A percentile compares a stretch with the other conserved stretches of the same genome.
These are phyloP conservation scores for Laticauda laticaudata DNA, from an alignment of 2,113 vertebrate genomes.

Conservation along the genomic window DNA sequence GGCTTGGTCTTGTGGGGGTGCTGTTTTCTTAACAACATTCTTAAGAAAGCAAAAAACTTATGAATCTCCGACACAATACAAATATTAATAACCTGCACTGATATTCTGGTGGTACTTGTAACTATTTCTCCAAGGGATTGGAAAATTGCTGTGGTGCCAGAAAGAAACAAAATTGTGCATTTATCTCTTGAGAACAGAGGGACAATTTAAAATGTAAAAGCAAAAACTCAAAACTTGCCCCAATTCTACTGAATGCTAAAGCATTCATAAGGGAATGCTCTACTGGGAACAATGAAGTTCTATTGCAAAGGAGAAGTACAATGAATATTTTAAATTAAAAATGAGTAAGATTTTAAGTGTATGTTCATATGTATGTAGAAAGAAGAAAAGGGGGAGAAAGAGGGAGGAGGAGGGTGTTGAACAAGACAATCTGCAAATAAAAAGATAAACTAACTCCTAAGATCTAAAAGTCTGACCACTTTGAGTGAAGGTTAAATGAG, in stretches of 20 bases:
- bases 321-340: constrained; percentile 18
- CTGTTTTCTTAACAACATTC: constrained; percentile 7
- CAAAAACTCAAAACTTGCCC: neutral
- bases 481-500: neutral
- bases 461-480: neutral
- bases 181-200: constrained; percentile 37
- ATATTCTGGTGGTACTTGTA: neutral
- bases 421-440: neutral
- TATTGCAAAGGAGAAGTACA: neutral
- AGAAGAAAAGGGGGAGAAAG: neutral
- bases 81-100: constrained; percentile 27
- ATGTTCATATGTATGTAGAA: neutral
- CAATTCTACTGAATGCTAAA: constrained; percentile 17
- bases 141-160: constrained; percentile 10
- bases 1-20: neutral
- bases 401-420: neutral
- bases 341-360: neutral
- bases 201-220: constrained; percentile 32
- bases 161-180: constrained; percentile 35
- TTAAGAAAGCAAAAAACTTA: constrained; percentile 14
- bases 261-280: constrained; percentile 23
- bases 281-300: constrained; percentile 21
- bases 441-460: neutral
- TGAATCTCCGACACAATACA: constrained; percentile 15
- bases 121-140: constrained; percentile 25